phyloP scores from a whole-genome alignment of 2,797 vertebrate genomes.

The Phrynocephalus guinanensis region DNA sequence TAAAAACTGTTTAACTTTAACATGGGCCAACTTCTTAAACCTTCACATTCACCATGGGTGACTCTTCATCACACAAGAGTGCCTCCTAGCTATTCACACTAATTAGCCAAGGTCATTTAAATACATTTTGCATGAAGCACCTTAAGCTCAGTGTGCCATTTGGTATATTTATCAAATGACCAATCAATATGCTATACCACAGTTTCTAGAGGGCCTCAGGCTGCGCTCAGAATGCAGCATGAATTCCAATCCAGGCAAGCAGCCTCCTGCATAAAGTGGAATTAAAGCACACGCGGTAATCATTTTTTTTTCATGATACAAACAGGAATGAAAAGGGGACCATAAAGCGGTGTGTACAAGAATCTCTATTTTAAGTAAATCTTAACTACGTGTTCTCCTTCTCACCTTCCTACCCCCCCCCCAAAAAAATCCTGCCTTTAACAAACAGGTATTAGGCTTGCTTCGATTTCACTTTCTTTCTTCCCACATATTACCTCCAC shows the following conservation, averaged over 20 bases:
- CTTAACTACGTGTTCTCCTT: conserved; percentile 68
- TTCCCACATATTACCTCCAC: conserved; percentile 77
- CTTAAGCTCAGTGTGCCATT: conserved; percentile 76
- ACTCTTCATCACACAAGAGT: conserved; percentile 63
- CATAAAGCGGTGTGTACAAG: conserved; percentile 61
- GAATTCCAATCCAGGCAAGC: conserved; percentile 77
- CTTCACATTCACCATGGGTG: conserved; percentile 65
- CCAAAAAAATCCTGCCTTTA: conserved; percentile 47
- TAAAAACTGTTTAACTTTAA: conserved; percentile 56
- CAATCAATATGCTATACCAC: conserved; percentile 82
- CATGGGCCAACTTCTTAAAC: conserved; percentile 68
- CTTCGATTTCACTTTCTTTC: conserved; percentile 81
- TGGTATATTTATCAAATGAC: conserved; percentile 83
- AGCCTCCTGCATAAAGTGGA: conserved; percentile 72
- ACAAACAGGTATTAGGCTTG: conserved; percentile 76
- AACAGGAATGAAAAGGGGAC: conserved; percentile 55
- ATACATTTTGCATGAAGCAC: conserved; percentile 81
- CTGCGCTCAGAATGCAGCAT: conserved; percentile 67
- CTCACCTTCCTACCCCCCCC: conserved; percentile 24
- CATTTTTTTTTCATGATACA: conserved; percentile 58
- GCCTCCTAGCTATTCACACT: conserved; percentile 72
- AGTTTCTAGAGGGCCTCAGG: conserved; percentile 70
- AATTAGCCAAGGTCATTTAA: conserved; percentile 82
- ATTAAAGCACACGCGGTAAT: conserved; percentile 67
- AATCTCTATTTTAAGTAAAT: conserved; percentile 71